These are phyloP conservation scores for Hermodice carunculata DNA, from an alignment of 2,888 invertebrate genomes.

Conservation along the genomic window DNA sequence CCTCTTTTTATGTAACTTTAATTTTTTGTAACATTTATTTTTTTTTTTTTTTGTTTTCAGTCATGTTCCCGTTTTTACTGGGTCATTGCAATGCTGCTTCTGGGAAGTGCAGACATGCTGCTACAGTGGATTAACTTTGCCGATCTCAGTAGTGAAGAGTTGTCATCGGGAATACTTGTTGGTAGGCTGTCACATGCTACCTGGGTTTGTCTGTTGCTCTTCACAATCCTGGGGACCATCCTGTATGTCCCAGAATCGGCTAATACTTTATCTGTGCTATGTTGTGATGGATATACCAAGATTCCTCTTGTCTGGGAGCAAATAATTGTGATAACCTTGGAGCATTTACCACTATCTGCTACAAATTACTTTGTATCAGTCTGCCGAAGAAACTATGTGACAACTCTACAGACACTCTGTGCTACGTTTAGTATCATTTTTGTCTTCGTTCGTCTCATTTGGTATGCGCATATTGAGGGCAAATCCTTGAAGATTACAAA, in stretches of 20 bases:
- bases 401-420: slow-evolving; percentile 23
- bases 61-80: slow-evolving; percentile 10
- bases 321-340: slow-evolving; percentile 18
- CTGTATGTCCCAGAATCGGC: slow-evolving; percentile 33
- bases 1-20: too few species aligned
- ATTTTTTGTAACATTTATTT: too few species aligned
- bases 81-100: slow-evolving; percentile 26
- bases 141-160: slow-evolving; percentile 13
- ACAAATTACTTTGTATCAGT: slow-evolving; percentile 34
- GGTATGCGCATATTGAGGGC: slow-evolving; percentile 43
- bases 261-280: slow-evolving; percentile 35
- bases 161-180: slow-evolving; percentile 18
- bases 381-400: slow-evolving; percentile 29
- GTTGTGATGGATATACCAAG: slow-evolving; percentile 9
- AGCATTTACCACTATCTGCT: slow-evolving; percentile 37
- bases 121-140: slow-evolving; percentile 21
- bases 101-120: slow-evolving; percentile 25
- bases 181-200: slow-evolving; percentile 15
- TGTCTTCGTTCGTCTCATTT: slow-evolving; percentile 34
- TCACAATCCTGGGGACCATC: slow-evolving; percentile 30
- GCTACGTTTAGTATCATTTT: slow-evolving; percentile 29
- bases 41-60: not conserved
- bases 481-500: slow-evolving; percentile 24
- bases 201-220: slow-evolving; percentile 26
- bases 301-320: slow-evolving; percentile 34